Evolutionary conservation across 2,888 invertebrate species (phyloP).

Genomic region (Harpagoxenus sublaevis): DNA sequence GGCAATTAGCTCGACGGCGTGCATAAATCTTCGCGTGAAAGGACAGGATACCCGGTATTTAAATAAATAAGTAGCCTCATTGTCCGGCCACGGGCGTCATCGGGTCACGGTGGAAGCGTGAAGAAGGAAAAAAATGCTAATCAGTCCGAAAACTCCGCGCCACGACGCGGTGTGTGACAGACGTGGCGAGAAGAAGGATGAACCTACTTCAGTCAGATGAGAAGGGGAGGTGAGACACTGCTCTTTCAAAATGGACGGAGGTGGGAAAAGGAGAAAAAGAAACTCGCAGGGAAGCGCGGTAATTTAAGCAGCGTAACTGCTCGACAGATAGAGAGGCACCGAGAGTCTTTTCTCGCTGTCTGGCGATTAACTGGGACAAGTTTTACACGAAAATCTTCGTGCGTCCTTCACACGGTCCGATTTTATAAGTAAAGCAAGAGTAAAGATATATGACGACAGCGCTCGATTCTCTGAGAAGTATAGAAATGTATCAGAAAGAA

Average conservation of each 20-base stretch:
- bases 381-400: constrained; percentile 62
- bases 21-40: constrained; percentile 86
- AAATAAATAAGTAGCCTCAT: constrained; percentile 86
- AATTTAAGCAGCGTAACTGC: constrained; percentile 58
- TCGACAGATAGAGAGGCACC: constrained; percentile 44
- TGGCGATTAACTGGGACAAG: constrained; percentile 69
- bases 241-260: constrained; percentile 47
- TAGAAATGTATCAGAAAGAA: background rate
- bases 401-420: background rate
- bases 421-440: background rate
- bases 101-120: constrained; percentile 77
- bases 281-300: constrained; percentile 13
- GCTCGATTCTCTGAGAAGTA: background rate
- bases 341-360: constrained; percentile 41
- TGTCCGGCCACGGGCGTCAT: constrained; percentile 80
- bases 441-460: background rate
- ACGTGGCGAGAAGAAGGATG: constrained; percentile 43
- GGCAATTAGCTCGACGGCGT: constrained; percentile 86
- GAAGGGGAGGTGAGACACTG: background rate
- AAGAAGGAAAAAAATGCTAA: constrained; percentile 80
- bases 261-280: constrained; percentile 29
- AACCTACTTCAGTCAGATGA: constrained; percentile 12
- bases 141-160: constrained; percentile 78
- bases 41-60: constrained; percentile 86
- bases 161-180: constrained; percentile 46